phyloP scores from a whole-genome alignment of 2,113 vertebrate species.

The Amphilophus citrinellus region DNA sequence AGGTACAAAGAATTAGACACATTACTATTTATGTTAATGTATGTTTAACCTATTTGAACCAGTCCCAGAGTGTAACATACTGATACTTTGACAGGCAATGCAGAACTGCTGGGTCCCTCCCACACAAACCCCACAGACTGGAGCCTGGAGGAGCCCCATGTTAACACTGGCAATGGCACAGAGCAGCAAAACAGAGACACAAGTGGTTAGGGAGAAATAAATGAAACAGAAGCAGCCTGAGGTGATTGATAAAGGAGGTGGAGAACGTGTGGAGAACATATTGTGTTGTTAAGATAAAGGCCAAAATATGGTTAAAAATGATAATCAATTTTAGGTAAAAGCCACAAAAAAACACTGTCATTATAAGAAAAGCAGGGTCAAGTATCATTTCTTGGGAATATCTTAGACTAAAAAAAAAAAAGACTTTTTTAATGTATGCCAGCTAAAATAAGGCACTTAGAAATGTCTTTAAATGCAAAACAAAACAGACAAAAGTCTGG shows the following conservation, averaged over 20 bases:
- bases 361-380: neutral
- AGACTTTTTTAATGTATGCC: no score
- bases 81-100: conserved; percentile 28
- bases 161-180: neutral
- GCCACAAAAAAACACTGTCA: neutral
- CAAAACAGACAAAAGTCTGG: neutral
- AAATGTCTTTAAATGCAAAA: neutral
- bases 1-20: conserved; percentile 29
- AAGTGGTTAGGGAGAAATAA: neutral
- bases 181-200: conserved; percentile 17
- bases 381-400: neutral
- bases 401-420: neutral
- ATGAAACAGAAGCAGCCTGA: conserved; percentile 23
- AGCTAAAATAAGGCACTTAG: neutral
- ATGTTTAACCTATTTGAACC: neutral
- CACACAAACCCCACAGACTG: conserved; percentile 17
- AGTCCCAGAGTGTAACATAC: neutral
- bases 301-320: neutral
- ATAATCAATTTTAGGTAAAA: neutral
- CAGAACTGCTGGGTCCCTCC: conserved; percentile 29
- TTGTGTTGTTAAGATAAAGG: neutral
- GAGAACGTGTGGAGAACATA: neutral
- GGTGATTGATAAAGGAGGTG: neutral
- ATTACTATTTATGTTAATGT: neutral
- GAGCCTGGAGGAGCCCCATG: conserved; percentile 4